Evolutionary conservation across 2,113 vertebrate genomes (phyloP).

Genomic region (Clarias batrachus): DNA sequence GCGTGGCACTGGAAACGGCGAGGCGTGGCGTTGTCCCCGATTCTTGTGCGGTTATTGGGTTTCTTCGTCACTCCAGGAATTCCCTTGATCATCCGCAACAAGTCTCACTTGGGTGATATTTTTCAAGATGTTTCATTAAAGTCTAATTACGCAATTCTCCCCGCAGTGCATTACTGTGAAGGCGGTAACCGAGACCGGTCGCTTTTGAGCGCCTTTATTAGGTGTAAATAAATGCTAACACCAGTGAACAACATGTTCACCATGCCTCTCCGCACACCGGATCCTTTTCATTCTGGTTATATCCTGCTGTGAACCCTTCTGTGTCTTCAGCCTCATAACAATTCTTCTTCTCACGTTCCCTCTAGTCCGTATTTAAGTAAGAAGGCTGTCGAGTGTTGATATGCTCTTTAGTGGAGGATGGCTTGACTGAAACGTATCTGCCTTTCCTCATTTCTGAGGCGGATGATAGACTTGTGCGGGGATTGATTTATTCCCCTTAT

Average conservation of each 20-base stretch:
- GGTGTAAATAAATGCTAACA: slow-evolving; percentile 28
- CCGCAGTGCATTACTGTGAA: not conserved
- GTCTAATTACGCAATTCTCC: not conserved
- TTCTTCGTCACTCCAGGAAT: not conserved
- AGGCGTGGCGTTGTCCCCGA: too few species aligned
- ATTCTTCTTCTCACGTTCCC: not conserved
- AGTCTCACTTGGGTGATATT: not conserved
- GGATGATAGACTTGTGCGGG: slow-evolving; percentile 55
- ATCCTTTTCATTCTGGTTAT: not conserved
- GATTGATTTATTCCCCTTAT: slow-evolving; percentile 70
- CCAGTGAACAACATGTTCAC: slow-evolving; percentile 15
- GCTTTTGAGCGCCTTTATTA: not conserved
- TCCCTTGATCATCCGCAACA: not conserved
- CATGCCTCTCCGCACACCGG: not conserved
- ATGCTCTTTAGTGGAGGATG: not conserved
- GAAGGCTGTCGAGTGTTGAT: not conserved
- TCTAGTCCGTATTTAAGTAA: not conserved
- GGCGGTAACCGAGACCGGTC: not conserved
- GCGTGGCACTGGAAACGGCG: not conserved
- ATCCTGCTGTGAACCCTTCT: not conserved
- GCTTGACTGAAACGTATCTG: not conserved
- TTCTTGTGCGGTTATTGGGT: not conserved
- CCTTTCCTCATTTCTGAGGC: slow-evolving; percentile 42
- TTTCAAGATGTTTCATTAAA: slow-evolving; percentile 1
- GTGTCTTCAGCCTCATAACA: not conserved